These are phyloP conservation scores for Pasiphila rectangulata DNA, from an alignment of 2,888 invertebrate species.

Conservation along the genomic window DNA sequence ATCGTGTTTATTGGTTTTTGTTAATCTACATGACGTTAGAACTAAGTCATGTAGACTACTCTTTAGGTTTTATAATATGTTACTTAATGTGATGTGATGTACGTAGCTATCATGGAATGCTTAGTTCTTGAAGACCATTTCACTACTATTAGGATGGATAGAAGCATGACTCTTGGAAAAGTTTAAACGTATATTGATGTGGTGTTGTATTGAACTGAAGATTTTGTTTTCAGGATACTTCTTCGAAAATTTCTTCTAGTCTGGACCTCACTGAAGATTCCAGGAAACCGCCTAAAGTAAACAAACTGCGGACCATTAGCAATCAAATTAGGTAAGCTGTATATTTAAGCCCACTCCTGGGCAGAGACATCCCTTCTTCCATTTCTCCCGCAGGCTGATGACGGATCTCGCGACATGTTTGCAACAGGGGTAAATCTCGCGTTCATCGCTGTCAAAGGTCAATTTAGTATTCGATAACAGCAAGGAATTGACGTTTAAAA, in stretches of 20 bases:
- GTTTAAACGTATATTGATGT: neutral
- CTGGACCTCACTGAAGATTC: constrained; percentile 79
- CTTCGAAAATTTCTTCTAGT: constrained; percentile 83
- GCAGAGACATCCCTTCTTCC: too few relatives aligned
- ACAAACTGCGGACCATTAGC: constrained; percentile 85
- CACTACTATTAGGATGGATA: constrained; percentile 16
- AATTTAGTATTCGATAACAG: too few relatives aligned
- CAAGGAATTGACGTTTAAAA: too few relatives aligned
- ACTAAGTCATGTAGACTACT: neutral
- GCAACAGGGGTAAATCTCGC: too few relatives aligned
- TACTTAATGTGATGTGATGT: constrained; percentile 7
- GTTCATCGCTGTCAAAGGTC: too few relatives aligned
- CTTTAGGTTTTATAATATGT: constrained; percentile 16
- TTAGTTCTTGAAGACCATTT: constrained; percentile 21
- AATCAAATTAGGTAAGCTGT: constrained; percentile 86
- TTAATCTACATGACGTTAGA: too few relatives aligned
- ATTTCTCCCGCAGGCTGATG: too few relatives aligned
- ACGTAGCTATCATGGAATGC: constrained; percentile 24
- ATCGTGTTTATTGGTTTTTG: too few relatives aligned
- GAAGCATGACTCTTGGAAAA: constrained; percentile 23
- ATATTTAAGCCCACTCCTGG: too few relatives aligned
- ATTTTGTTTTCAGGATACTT: constrained; percentile 70
- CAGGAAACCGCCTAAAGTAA: constrained; percentile 82
- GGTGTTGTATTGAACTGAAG: neutral
- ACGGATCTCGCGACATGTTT: too few relatives aligned